These are phyloP conservation scores for Siniperca knerii DNA, from an alignment of 2,113 vertebrate species.

Conservation along the genomic window DNA sequence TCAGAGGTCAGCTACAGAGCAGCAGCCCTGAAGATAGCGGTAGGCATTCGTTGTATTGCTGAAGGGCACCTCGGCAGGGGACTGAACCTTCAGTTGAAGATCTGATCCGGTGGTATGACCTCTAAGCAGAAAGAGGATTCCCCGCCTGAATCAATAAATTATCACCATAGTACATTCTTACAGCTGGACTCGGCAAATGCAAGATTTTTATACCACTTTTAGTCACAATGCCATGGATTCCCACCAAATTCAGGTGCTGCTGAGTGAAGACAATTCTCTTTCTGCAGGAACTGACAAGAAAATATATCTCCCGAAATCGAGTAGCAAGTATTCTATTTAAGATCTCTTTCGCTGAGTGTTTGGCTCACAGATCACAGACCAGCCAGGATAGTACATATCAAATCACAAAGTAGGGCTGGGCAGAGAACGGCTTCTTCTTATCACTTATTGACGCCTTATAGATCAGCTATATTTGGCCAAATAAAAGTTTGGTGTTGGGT, in stretches of 20 bases:
- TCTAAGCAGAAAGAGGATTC: too few species aligned
- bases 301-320: not conserved
- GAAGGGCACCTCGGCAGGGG: not conserved
- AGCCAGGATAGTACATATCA: not conserved
- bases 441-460: not conserved
- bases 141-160: not conserved
- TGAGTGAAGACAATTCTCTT: not conserved
- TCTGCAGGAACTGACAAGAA: not conserved
- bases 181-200: not conserved
- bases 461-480: not conserved
- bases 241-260: not conserved
- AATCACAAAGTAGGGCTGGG: not conserved
- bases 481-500: not conserved
- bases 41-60: not conserved
- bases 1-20: not conserved
- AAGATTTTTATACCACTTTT: not conserved
- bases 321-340: not conserved
- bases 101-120: not conserved
- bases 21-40: not conserved
- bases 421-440: not conserved
- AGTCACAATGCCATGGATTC: not conserved
- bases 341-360: not conserved
- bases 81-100: not conserved
- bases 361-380: not conserved
- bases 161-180: not conserved